Evolutionary conservation across 2,797 vertebrate species (phyloP), one percentile per base, ranked within the genome.

Genomic region (Merluccius polli): DNA sequence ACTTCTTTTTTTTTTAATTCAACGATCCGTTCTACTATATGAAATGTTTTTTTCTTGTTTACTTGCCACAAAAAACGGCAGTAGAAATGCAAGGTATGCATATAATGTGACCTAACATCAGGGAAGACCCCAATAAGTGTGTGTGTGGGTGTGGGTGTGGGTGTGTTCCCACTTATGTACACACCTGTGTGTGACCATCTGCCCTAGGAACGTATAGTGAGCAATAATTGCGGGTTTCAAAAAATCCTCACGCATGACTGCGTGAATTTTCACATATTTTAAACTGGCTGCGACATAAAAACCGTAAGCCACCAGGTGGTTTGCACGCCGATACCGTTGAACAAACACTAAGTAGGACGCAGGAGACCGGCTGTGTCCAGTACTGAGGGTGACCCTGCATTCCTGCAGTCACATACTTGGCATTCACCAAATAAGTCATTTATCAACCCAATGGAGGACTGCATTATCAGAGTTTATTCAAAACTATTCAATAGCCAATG

Each of bases 141-240:
- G 21, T 81, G 21, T 74, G 0, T 32, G 15, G 52, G 36, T 76
- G 18, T 67, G 69, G 24, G 35, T 0, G 15, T 48, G 73, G 1
- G 2, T 63, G 41, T 70, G 44, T 65, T 68, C 30, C 69, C 8
- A 68, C 10, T 16, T 63, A 59, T 33, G 65, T 7, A 73, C 70
- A 81, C 84, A 87, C 67, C 85, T 87, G 82, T 78, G 83, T 78
- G 6, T 71, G 83, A 81, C 83, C 84, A 86, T 76, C 86, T 85
- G 84, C 63, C 41, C 75, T 70, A n/a, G n/a, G n/a, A n/a, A n/a
- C n/a, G 78, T 70, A 63, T 52, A 68, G 21, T 59, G 7, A 59
- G n/a, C n/a, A 81, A 2, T 77, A 81, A 82, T 72, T 82, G 75
- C 78, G 82, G 77, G 78, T 79, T 71, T 86, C n/a, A 69, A 77